Conservation (phyloP, 2,113 vertebrate genomes). For the Prolemur simus region DNA sequence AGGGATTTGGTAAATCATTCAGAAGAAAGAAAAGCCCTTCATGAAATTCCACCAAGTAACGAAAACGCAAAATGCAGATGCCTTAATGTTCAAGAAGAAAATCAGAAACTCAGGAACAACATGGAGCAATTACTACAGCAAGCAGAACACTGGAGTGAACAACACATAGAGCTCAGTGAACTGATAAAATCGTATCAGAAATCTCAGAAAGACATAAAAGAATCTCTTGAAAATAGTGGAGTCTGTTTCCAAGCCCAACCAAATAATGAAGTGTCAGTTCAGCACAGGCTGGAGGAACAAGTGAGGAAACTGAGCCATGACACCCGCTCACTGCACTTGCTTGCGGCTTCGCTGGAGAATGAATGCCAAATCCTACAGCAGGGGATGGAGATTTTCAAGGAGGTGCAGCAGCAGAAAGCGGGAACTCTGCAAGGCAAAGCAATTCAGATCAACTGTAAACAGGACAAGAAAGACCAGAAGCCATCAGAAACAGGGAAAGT, state of each 20-base stretch:
- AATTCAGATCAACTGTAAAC: rapidly evolving
- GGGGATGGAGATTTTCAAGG: constrained; percentile 12
- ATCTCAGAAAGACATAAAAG: constrained; percentile 2
- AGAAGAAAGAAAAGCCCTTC: not conserved
- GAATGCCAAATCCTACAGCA: constrained; percentile 64
- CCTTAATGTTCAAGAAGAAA: not conserved
- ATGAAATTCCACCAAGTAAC: not conserved
- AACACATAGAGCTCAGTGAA: constrained; percentile 54
- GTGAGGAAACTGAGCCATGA: constrained; percentile 38
- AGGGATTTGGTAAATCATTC: not conserved
- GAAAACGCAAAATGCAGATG: not conserved
- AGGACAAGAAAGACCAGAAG: not conserved
- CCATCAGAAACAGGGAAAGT: not conserved
- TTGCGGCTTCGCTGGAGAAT: constrained; percentile 53
- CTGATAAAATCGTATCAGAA: constrained; percentile 34
- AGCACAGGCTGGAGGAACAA: constrained; percentile 31
- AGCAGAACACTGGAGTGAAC: constrained; percentile 59
- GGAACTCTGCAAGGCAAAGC: not conserved
- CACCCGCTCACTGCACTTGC: constrained; percentile 4
- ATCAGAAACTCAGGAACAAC: not conserved
- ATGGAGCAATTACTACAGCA: constrained; percentile 66
- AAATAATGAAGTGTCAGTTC: rapidly evolving
- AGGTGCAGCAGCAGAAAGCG: not conserved
- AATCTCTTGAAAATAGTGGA: not conserved
- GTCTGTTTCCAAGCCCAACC: not conserved